A percentile compares a stretch with the other conserved stretches of the same genome.
phyloP scores from a whole-genome alignment of 2,888 invertebrate species.

The Octonoba sinensis region DNA sequence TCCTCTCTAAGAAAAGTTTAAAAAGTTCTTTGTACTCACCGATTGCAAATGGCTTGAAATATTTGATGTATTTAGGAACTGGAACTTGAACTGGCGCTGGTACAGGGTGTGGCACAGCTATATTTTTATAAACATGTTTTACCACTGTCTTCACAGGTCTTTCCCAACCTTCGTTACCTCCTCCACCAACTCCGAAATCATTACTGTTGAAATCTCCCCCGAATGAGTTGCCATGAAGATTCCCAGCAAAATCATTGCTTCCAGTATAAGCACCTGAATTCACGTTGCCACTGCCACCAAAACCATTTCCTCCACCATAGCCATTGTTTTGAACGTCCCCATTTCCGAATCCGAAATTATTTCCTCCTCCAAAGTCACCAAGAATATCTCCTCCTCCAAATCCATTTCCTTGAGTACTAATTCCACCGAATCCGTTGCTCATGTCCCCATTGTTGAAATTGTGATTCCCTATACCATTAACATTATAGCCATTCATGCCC shows the following conservation, averaged over 20 bases:
- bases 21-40: constrained; percentile 20
- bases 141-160: constrained; percentile 35
- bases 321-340: neutral
- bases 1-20: no score
- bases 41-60: constrained; percentile 57
- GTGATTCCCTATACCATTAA: neutral
- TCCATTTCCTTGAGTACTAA: neutral
- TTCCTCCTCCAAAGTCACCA: neutral
- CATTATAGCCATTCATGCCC: neutral
- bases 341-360: neutral
- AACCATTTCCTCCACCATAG: constrained; percentile 5
- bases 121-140: constrained; percentile 44
- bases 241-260: neutral
- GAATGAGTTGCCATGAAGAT: neutral
- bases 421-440: neutral
- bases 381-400: constrained; percentile 11
- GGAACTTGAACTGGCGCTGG: constrained; percentile 45
- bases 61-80: constrained; percentile 48
- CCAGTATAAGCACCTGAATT: neutral
- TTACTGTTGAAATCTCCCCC: constrained; percentile 5
- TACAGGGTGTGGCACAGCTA: constrained; percentile 52
- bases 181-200: constrained; percentile 5
- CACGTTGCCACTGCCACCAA: neutral
- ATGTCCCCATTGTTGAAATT: neutral
- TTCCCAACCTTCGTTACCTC: constrained; percentile 19